A percentile compares a stretch with the other conserved stretches of the same genome.
Conservation (phyloP, 2,888 invertebrate genomes). For the Andrena flavipes region DNA sequence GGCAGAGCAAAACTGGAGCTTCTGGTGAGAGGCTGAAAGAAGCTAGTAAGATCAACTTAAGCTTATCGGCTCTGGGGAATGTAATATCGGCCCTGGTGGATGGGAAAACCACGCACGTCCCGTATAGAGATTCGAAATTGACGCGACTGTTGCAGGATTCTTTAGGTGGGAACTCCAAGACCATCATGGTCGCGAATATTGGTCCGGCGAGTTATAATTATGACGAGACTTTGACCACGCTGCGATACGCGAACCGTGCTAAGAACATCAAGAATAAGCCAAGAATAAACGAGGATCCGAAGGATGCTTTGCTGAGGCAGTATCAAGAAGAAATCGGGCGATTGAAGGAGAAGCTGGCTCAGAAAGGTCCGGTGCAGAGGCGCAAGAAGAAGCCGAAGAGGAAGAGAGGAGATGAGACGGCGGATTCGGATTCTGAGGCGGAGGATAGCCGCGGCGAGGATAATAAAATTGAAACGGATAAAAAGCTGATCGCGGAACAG, state of each 20-base stretch:
- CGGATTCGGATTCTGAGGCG: slow-evolving; percentile 81
- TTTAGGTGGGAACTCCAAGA: slow-evolving; percentile 99
- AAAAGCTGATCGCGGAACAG: slow-evolving; percentile 86
- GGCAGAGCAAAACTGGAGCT: slow-evolving; percentile 98
- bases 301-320: slow-evolving; percentile 97
- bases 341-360: slow-evolving; percentile 85
- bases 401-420: slow-evolving; percentile 86
- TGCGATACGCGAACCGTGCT: slow-evolving; percentile 97
- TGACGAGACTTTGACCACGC: slow-evolving; percentile 98
- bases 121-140: slow-evolving; percentile 98
- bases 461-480: slow-evolving; percentile 84
- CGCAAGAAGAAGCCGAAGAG: slow-evolving; percentile 85
- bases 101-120: slow-evolving; percentile 97
- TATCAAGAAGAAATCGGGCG: slow-evolving; percentile 97
- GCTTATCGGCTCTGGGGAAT: slow-evolving; percentile 98
- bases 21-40: slow-evolving; percentile 96
- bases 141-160: slow-evolving; percentile 98
- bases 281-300: slow-evolving; percentile 99
- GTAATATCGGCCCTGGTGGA: slow-evolving; percentile 98
- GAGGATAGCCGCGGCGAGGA: slow-evolving; percentile 85
- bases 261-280: slow-evolving; percentile 99
- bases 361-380: slow-evolving; percentile 82
- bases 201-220: slow-evolving; percentile 99
- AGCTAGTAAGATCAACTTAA: slow-evolving; percentile 98
- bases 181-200: slow-evolving; percentile 99